A percentile compares a stretch with the other conserved stretches of the same genome.
Evolutionary conservation across 2,113 vertebrate species (phyloP).

Genomic region (Dasypus novemcinctus): DNA sequence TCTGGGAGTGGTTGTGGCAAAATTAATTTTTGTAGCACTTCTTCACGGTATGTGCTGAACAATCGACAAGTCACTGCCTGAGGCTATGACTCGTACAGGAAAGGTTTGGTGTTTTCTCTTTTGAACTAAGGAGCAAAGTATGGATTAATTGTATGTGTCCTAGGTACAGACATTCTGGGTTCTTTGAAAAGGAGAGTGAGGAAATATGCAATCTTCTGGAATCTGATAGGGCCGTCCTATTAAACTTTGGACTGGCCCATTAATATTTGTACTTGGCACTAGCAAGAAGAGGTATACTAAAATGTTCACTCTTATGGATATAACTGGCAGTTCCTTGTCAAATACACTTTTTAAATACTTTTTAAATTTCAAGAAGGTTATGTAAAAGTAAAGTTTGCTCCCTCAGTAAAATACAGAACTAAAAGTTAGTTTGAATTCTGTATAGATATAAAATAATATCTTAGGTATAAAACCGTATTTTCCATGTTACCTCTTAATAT

Average conservation of each 20-base stretch:
- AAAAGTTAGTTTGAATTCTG: background rate
- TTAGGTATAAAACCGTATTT: background rate
- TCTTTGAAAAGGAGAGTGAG: background rate
- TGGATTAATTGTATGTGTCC: background rate
- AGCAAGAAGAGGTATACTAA: background rate
- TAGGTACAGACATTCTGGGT: background rate
- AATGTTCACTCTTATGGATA: background rate
- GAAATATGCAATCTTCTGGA: background rate
- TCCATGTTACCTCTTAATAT: background rate
- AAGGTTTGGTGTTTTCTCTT: background rate
- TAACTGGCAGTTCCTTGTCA: background rate
- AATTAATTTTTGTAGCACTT: conserved; percentile 50
- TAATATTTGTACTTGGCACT: background rate
- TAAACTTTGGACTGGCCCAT: background rate
- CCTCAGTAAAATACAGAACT: background rate
- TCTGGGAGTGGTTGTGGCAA: conserved; percentile 12
- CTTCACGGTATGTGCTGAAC: background rate
- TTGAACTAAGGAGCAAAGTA: background rate
- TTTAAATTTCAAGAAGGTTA: conserved; percentile 17
- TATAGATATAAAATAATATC: background rate
- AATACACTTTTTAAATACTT: background rate
- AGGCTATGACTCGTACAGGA: background rate
- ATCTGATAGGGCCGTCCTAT: background rate
- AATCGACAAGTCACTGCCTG: background rate
- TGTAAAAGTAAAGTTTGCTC: background rate